Conservation (phyloP, 1,140 invertebrate genomes). For the Drosophila kepulauana region DNA sequence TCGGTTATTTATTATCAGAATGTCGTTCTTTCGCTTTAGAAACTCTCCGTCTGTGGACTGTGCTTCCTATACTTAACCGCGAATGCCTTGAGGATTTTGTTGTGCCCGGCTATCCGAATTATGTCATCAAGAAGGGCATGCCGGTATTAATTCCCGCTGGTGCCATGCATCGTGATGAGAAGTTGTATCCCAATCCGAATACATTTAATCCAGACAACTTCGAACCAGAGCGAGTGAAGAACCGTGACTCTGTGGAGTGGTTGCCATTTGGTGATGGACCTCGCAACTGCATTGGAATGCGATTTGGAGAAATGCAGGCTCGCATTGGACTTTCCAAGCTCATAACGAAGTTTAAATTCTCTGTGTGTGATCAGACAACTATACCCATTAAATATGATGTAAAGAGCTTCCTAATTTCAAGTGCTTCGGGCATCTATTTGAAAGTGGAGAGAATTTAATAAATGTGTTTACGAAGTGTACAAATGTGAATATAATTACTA, state of each 20-base stretch:
- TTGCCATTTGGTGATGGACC: slow-evolving; percentile 87
- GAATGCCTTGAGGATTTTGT: slow-evolving; percentile 81
- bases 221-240: slow-evolving; percentile 85
- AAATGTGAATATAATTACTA: background rate
- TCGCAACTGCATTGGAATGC: slow-evolving; percentile 86
- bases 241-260: slow-evolving; percentile 85
- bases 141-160: slow-evolving; percentile 62
- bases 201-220: slow-evolving; percentile 89
- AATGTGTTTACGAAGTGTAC: background rate
- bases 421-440: slow-evolving; percentile 64
- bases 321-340: slow-evolving; percentile 86
- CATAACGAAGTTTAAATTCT: slow-evolving; percentile 78
- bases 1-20: background rate
- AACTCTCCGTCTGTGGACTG: slow-evolving; percentile 72
- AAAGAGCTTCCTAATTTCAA: slow-evolving; percentile 53
- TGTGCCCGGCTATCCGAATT: slow-evolving; percentile 79
- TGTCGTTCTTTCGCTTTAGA: slow-evolving; percentile 41
- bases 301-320: slow-evolving; percentile 88
- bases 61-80: slow-evolving; percentile 85
- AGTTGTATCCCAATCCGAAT: slow-evolving; percentile 87
- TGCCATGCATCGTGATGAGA: slow-evolving; percentile 83
- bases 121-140: slow-evolving; percentile 74
- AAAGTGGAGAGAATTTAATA: slow-evolving; percentile 58
- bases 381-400: slow-evolving; percentile 60
- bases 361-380: slow-evolving; percentile 71